These are phyloP conservation scores for Campylomormyrus tamandua DNA, from an alignment of 2,113 vertebrate species.

Conservation along the genomic window DNA sequence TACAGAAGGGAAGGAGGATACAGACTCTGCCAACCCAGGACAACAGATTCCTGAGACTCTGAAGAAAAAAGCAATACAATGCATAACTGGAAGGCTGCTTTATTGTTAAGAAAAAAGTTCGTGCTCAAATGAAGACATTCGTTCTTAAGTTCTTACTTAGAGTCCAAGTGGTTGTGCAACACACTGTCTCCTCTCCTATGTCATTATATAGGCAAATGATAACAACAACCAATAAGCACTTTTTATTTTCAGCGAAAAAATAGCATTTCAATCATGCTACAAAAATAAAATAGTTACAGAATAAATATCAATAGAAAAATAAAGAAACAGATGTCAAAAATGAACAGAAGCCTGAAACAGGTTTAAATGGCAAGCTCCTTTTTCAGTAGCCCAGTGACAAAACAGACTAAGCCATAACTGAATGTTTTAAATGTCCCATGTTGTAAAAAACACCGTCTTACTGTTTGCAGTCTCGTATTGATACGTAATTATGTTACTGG, in stretches of 20 bases:
- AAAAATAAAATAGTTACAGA: conserved; percentile 56
- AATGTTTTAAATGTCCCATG: conserved; percentile 15
- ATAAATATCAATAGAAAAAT: conserved; percentile 42
- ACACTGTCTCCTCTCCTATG: conserved; percentile 58
- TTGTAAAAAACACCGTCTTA: background rate
- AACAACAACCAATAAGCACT: conserved; percentile 55
- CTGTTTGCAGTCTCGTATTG: background rate
- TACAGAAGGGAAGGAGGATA: background rate
- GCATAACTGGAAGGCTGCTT: conserved; percentile 72
- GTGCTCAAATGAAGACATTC: conserved; percentile 75
- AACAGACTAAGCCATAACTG: conserved; percentile 5
- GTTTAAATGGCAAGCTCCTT: conserved; percentile 29
- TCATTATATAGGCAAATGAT: conserved; percentile 59
- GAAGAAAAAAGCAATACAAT: conserved; percentile 33
- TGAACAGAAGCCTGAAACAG: conserved; percentile 54
- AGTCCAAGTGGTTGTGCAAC: conserved; percentile 64
- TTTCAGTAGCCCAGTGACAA: conserved; percentile 14
- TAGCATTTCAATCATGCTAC: conserved; percentile 64
- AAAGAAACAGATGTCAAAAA: conserved; percentile 54
- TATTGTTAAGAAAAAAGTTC: conserved; percentile 78
- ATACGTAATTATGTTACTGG: conserved; percentile 24
- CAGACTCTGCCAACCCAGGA: background rate
- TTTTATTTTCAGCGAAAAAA: conserved; percentile 58
- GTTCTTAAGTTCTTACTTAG: conserved; percentile 62
- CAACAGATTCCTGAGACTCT: background rate